Evolutionary conservation across 2,888 invertebrate species (phyloP).

Genomic region (Diarsia rubi): DNA sequence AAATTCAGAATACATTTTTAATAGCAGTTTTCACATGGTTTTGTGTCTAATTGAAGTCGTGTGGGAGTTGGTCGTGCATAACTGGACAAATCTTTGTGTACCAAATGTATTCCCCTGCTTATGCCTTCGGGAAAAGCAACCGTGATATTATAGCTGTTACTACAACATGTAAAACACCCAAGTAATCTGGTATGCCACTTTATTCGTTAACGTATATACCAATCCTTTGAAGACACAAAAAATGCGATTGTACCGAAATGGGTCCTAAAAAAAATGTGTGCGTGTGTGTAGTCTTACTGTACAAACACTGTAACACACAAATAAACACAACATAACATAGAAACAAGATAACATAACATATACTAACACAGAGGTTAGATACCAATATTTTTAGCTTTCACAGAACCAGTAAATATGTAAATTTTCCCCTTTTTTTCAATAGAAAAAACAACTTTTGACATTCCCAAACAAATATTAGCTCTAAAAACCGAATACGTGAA

Average conservation of each 20-base stretch:
- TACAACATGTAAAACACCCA: no score
- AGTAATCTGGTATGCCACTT: no score
- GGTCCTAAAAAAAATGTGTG: no score
- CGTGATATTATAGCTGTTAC: no score
- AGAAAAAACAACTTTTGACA: background rate
- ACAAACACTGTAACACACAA: no score
- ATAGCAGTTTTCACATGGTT: background rate
- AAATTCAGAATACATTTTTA: background rate
- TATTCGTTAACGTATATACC: no score
- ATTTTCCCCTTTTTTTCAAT: background rate
- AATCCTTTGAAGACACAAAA: no score
- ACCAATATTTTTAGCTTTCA: background rate
- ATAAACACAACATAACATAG: no score
- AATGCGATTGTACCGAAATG: no score
- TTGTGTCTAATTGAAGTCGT: background rate
- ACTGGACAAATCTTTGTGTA: background rate
- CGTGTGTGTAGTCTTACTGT: no score
- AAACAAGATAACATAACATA: no score
- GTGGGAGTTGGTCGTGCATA: background rate
- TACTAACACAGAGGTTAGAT: background rate
- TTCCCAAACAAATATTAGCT: slow-evolving; percentile 20
- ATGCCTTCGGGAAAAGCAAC: no score
- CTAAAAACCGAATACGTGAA: background rate
- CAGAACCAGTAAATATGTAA: background rate
- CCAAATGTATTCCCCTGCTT: background rate